phyloP scores from a whole-genome alignment of 37 sponge, comb jelly and placozoan genomes.

The Diacarnus erythraeanus region DNA sequence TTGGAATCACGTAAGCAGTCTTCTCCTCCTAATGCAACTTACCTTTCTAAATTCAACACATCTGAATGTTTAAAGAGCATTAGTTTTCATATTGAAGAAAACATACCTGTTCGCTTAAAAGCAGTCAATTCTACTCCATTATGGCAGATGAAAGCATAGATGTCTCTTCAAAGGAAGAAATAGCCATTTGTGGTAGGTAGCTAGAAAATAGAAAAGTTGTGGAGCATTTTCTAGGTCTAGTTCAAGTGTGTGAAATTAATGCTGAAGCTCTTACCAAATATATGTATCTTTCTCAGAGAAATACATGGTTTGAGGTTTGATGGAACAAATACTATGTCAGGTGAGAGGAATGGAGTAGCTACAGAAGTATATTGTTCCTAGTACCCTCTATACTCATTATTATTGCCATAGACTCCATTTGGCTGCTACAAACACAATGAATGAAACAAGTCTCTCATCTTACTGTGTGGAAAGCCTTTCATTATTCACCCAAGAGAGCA shows the following conservation, averaged over 20 bases:
- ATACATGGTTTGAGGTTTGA: constrained; percentile 42
- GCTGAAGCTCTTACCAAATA: constrained; percentile 1
- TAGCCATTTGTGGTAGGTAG: constrained; percentile 36
- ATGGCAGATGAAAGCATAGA: constrained; percentile 55
- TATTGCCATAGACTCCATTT: constrained; percentile 31
- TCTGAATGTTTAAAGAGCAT: constrained; percentile 27
- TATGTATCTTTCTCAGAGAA: constrained; percentile 7
- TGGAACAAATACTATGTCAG: constrained; percentile 41
- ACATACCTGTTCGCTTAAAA: constrained; percentile 10
- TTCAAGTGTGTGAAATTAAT: constrained; percentile 1
- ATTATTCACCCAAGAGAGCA: constrained; percentile 34
- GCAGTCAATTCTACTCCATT: no score
- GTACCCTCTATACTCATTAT: constrained; percentile 25
- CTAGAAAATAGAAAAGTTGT: constrained; percentile 14
- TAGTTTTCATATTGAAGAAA: constrained; percentile 20
- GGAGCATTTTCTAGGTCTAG: constrained; percentile 33
- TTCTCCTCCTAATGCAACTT: constrained; percentile 30
- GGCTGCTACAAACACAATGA: constrained; percentile 8
- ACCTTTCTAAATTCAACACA: constrained; percentile 18
- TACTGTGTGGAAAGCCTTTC: constrained; percentile 35
- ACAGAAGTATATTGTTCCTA: constrained; percentile 11
- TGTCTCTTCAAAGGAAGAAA: constrained; percentile 35
- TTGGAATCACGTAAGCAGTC: constrained; percentile 2
- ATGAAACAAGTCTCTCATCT: neutral
- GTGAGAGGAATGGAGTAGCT: constrained; percentile 23